phyloP scores from a whole-genome alignment of 2,888 invertebrate species.

The Lasioglossum lativentre region DNA sequence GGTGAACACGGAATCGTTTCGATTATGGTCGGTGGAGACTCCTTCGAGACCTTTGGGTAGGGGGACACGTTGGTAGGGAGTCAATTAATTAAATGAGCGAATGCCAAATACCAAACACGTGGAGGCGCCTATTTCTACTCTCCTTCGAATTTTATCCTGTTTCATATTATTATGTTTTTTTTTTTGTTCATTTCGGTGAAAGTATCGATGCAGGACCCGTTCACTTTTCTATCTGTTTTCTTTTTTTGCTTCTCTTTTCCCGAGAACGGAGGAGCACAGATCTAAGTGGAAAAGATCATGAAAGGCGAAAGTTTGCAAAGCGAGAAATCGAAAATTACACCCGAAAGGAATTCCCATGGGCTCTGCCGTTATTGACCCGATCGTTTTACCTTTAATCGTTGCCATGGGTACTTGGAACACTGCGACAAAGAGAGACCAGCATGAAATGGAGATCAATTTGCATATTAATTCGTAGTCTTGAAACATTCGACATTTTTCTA shows the following conservation, averaged over 20 bases:
- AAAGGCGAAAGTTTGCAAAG: conserved; percentile 60
- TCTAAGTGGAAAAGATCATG: conserved; percentile 47
- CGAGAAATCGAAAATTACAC: conserved; percentile 65
- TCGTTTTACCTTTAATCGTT: conserved; percentile 74
- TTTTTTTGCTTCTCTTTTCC: background rate
- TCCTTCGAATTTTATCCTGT: conserved; percentile 43
- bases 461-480: conserved; percentile 63
- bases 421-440: conserved; percentile 74
- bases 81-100: conserved; percentile 44
- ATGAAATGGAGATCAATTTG: conserved; percentile 72
- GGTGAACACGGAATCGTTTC: conserved; percentile 37
- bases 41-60: conserved; percentile 23
- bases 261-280: conserved; percentile 17
- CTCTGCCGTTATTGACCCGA: conserved; percentile 64
- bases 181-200: background rate
- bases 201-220: background rate
- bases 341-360: conserved; percentile 74
- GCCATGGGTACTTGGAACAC: conserved; percentile 71
- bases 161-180: background rate
- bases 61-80: conserved; percentile 4
- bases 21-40: background rate
- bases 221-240: background rate
- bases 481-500: conserved; percentile 12
- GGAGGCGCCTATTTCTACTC: conserved; percentile 38
- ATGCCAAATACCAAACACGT: conserved; percentile 49